A percentile compares a stretch with the other conserved stretches of the same genome.
phyloP scores from a whole-genome alignment of 2,113 vertebrate genomes.

The Notiomystis cincta region DNA sequence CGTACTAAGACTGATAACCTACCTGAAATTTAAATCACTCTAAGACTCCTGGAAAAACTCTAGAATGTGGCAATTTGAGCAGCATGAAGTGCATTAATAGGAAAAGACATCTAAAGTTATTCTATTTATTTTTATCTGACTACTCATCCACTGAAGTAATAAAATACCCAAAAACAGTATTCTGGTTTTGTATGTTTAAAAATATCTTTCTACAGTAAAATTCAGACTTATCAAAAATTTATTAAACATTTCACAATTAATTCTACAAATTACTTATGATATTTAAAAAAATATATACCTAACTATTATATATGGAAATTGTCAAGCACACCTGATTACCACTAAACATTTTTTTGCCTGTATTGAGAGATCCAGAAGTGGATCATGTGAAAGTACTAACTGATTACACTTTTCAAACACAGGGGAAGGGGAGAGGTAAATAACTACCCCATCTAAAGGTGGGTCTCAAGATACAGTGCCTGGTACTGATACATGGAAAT shows the following conservation, averaged over 20 bases:
- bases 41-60: conserved; percentile 2
- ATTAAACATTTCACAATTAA: neutral
- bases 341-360: neutral
- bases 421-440: neutral
- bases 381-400: neutral
- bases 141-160: neutral
- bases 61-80: neutral
- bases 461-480: neutral
- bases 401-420: neutral
- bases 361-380: neutral
- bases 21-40: neutral
- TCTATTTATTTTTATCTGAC: neutral
- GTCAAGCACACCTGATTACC: neutral
- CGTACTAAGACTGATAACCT: neutral
- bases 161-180: neutral
- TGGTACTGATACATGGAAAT: neutral
- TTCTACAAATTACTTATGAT: neutral
- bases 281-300: neutral
- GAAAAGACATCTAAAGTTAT: neutral
- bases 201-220: neutral
- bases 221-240: neutral
- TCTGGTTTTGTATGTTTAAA: neutral
- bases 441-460: neutral
- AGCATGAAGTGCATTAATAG: neutral
- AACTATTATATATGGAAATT: neutral